Evolutionary conservation across 2,888 invertebrate species (phyloP), one percentile per base, ranked within the genome.

Genomic region (Ecliptopera silaceata): DNA sequence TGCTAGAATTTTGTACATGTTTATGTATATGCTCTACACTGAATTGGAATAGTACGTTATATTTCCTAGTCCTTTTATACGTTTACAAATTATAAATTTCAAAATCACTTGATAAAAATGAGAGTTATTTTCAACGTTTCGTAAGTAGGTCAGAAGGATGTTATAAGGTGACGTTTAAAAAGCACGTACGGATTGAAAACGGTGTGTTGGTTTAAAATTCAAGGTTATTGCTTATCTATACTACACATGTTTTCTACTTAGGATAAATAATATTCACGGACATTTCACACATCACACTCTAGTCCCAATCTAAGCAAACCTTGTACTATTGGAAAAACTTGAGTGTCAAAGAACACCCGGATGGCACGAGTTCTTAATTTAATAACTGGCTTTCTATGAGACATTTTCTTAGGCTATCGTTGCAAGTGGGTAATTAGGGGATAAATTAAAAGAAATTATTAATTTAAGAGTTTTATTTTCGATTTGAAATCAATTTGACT

Each of bases 401-500:
- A n/a, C n/a, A n/a, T n/a, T n/a, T 26, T 26, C 6, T 26, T 26
- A 26, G 6, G 6, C 26, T 26, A 1, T 0, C n/a, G 32, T 12
- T 32, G 12, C 2, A 11, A 11, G 5, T 29, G 11, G 29, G 3
- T 32, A 8, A 5, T 5, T 34, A 4, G n/a, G 6, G 10, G 34
- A 6, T 22, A 15, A 53, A 56, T 44, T 32, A 63, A 60, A 57
- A 54, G 29, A 12, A 36, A 55, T 51, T 47, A 2, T 36, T 8
- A 45, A 18, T 56, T 64, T 52, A 59, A 52, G 58, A 47, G n/a
- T 42, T 61, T 57, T 56, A 54, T 56, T 56, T 50, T 61, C 38
- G 50, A 57, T 44, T 61, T 51, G 26, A 59, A 48, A 59, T 59
- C 13, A 59, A 59, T 59, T 50, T 57, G 57, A 54, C 57, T 57